Evolutionary conservation across 2,797 vertebrate species (phyloP).

Genomic region (Pyrocephalus nanus): DNA sequence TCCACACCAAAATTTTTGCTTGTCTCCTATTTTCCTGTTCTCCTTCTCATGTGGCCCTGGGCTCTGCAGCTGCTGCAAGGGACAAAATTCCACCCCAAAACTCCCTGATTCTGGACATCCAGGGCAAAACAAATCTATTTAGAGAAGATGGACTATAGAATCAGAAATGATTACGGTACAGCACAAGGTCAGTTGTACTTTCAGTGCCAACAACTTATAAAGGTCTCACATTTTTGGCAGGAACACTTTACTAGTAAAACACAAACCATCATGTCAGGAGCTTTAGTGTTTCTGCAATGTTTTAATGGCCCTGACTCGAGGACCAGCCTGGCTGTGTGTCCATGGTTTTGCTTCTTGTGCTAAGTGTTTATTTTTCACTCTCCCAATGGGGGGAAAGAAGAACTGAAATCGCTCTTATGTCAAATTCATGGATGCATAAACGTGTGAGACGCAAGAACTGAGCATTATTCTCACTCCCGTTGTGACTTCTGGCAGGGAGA

Average conservation of each 20-base stretch:
- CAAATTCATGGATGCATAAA: slow-evolving; percentile 14
- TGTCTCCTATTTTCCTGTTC: background rate
- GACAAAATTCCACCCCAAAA: background rate
- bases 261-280: background rate
- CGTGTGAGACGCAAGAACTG: background rate
- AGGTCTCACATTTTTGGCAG: slow-evolving; percentile 47
- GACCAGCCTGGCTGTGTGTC: background rate
- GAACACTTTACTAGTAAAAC: background rate
- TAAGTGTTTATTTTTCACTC: slow-evolving; percentile 39
- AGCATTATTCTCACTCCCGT: background rate
- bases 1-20: background rate
- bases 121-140: background rate
- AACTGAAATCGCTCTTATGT: background rate
- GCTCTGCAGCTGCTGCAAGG: background rate
- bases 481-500: background rate
- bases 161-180: background rate
- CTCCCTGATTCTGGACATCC: background rate
- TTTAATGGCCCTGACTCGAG: slow-evolving; percentile 23
- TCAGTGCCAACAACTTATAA: background rate
- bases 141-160: background rate
- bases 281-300: background rate
- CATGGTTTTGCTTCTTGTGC: background rate
- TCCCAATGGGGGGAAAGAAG: background rate
- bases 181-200: slow-evolving; percentile 30
- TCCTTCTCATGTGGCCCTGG: fast-evolving